Evolutionary conservation across 2,113 vertebrate genomes (phyloP).

Genomic region (Seriola quinqueradiata): DNA sequence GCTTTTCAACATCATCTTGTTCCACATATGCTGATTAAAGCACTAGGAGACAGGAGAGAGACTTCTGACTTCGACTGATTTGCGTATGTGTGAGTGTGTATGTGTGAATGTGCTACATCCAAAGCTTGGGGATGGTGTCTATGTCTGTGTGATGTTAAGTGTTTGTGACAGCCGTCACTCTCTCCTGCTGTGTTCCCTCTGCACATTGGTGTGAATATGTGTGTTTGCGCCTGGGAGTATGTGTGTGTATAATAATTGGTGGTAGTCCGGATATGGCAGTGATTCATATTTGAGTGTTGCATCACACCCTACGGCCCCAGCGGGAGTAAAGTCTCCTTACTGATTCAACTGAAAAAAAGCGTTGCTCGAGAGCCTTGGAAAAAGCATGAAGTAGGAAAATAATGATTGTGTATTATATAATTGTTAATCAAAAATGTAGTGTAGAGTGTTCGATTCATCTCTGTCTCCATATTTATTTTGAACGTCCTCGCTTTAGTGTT

Average conservation of each 20-base stretch:
- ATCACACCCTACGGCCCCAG: slow-evolving; percentile 40
- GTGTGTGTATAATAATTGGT: slow-evolving; percentile 48
- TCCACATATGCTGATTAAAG: slow-evolving; percentile 35
- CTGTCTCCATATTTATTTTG: not conserved
- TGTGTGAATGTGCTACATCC: slow-evolving; percentile 26
- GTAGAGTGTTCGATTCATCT: not conserved
- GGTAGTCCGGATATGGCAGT: slow-evolving; percentile 49
- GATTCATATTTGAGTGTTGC: slow-evolving; percentile 54
- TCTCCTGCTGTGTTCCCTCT: slow-evolving; percentile 49
- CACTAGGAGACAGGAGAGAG: not conserved
- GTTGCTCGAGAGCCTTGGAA: slow-evolving; percentile 22
- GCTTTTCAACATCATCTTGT: slow-evolving; percentile 3
- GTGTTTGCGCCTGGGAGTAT: slow-evolving; percentile 19
- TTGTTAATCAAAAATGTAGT: slow-evolving; percentile 14
- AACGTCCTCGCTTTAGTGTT: not conserved
- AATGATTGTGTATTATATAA: not conserved
- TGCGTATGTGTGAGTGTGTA: slow-evolving; percentile 8
- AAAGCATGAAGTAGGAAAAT: slow-evolving; percentile 12
- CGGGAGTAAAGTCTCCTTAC: slow-evolving; percentile 40
- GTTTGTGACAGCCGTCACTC: slow-evolving; percentile 58
- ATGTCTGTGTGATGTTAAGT: slow-evolving; percentile 57
- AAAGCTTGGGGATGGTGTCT: slow-evolving; percentile 28
- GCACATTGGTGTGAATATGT: slow-evolving; percentile 41
- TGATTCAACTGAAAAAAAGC: slow-evolving; percentile 9
- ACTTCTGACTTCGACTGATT: slow-evolving; percentile 31